Base-by-base conservation (phyloP, 2,797 vertebrate genomes). In the Myotis pilosus region DNA sequence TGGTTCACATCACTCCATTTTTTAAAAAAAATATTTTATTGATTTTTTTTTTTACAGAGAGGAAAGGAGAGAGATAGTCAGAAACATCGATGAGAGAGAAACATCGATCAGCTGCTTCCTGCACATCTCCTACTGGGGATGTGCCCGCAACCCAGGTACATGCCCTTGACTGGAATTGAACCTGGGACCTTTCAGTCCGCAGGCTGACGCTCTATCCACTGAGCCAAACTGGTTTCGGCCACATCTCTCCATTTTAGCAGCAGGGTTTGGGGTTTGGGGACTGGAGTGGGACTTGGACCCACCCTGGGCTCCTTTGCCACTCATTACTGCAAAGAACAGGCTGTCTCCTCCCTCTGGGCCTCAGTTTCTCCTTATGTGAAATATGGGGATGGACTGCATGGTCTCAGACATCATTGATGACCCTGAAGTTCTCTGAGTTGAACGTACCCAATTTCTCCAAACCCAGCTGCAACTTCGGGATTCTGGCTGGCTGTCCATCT, bases 1-100 rank as follows among this genome's bases (percentile, higher is more conserved):
- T 0, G 30, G 33, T 4, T 19, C 20, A 3, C 23, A 0, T 47
- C 4, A 57, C 87, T 89, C 47, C 7, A 0, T 69, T 19, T 36
- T 36, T 36, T 36, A 36, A 36, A 36, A 36, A 36, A 36, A 36
- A 36, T 36, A 36, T 36, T 36, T 36, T 36, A 36, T 36, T 36
- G 36, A 36, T 36, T 36, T 36, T 36, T 36, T 36, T 36, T 36
- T 36, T 36, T 36, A 36, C 36, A 36, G 36, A 36, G 36, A 36
- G 36, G 36, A 36, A 36, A 3, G 36, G 36, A 36, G 36, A 36
- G 36, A 36, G 36, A 36, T 36, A 36, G 36, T 36, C 36, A 36
- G 36, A 36, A 36, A 36, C 36, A 36, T 36, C 36, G 36, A 36
- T 36, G 36, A 36, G 36, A 36, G 36, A 36, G 36, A 36, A 36